Evolutionary conservation across 2,888 invertebrate species (phyloP).

Genomic region (Scaptomyza tumidula): DNA sequence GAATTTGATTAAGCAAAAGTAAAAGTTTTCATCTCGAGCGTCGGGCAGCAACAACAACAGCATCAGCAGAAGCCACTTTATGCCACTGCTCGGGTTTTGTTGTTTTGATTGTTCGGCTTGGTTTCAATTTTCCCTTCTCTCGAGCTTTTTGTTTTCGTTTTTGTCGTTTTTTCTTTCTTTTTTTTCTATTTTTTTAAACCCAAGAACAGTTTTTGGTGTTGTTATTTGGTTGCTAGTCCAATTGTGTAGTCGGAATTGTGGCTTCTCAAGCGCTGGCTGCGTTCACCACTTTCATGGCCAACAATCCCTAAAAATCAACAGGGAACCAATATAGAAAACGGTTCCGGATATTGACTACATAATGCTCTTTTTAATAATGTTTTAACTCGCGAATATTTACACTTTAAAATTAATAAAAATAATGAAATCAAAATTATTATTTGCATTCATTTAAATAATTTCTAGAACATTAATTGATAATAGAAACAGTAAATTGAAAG

Average conservation of each 20-base stretch:
- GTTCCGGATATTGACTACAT: neutral
- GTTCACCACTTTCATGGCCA: constrained; percentile 65
- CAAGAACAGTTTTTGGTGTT: constrained; percentile 19
- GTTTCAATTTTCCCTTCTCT: constrained; percentile 21
- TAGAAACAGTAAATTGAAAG: too few relatives aligned
- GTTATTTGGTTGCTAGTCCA: constrained; percentile 21
- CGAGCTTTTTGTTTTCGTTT: neutral
- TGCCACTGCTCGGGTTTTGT: constrained; percentile 35
- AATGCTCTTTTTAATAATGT: neutral
- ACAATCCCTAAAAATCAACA: constrained; percentile 46
- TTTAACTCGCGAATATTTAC: too few relatives aligned
- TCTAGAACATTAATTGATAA: too few relatives aligned
- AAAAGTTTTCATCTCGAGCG: constrained; percentile 71
- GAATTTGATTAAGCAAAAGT: constrained; percentile 80
- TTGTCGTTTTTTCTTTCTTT: neutral
- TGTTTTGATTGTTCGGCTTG: constrained; percentile 51
- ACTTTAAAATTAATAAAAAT: too few relatives aligned
- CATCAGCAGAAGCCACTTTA: constrained; percentile 40
- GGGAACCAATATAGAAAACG: constrained; percentile 6
- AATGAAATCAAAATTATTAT: too few relatives aligned
- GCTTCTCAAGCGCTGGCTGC: constrained; percentile 41
- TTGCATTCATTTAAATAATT: too few relatives aligned
- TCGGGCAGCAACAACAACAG: constrained; percentile 10
- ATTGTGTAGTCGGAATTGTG: constrained; percentile 42
- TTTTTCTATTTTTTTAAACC: constrained; percentile 1